Percentiles rank a stretch among this genome's conserved stretches.
Conservation (phyloP, 2,113 vertebrate genomes). For the Dolichotis patagonum region DNA sequence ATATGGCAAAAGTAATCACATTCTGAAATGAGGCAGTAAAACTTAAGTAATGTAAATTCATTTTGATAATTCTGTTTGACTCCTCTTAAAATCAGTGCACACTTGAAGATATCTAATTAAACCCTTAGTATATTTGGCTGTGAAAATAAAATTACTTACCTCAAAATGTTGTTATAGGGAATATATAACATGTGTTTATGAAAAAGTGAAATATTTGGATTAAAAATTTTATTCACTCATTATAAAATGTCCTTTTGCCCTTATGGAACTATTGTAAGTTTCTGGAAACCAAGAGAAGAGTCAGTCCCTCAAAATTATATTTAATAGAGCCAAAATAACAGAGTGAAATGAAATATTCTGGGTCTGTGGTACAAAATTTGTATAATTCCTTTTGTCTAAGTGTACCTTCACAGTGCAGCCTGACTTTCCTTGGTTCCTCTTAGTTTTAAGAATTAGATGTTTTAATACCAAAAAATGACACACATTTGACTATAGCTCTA, state of each 20-base stretch:
- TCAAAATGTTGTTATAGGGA: neutral
- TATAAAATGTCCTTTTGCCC: neutral
- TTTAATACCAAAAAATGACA: neutral
- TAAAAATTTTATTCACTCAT: conserved; percentile 13
- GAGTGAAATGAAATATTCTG: neutral
- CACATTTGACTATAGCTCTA: neutral
- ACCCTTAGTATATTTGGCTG: neutral
- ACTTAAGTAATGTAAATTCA: neutral
- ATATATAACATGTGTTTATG: neutral
- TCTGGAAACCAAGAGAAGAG: neutral
- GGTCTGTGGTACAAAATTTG: neutral
- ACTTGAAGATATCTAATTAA: neutral
- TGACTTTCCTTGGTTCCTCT: neutral
- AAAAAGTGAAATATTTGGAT: neutral
- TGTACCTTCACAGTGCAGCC: neutral
- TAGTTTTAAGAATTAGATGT: neutral
- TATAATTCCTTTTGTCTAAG: neutral
- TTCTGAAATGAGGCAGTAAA: neutral
- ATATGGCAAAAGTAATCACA: neutral
- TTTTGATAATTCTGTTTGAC: neutral
- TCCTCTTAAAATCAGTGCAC: neutral
- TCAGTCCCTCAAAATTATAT: neutral
- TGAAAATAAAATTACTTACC: neutral
- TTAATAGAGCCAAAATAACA: neutral
- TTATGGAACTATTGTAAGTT: neutral